Evolutionary conservation across 1,140 invertebrate species (phyloP).

Genomic region (Pinna nobilis): DNA sequence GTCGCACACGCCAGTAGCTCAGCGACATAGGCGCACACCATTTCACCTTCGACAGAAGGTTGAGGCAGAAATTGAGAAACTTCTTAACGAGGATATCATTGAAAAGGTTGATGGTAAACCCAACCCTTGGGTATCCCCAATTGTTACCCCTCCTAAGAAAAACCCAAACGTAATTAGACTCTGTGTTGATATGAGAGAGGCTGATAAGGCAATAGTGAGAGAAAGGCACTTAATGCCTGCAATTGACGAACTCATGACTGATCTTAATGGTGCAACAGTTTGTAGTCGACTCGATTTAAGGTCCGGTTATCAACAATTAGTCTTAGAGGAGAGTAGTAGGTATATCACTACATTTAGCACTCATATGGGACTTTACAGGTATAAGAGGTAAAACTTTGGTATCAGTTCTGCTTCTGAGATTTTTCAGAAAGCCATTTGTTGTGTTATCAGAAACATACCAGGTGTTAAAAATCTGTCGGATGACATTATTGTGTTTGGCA

Average conservation of each 20-base stretch:
- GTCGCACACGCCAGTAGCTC: slow-evolving; percentile 15
- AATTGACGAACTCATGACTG: slow-evolving; percentile 56
- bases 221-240: slow-evolving; percentile 58
- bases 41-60: slow-evolving; percentile 43
- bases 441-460: slow-evolving; percentile 23
- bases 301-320: slow-evolving; percentile 39
- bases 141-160: slow-evolving; percentile 38
- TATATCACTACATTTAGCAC: slow-evolving; percentile 42
- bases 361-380: slow-evolving; percentile 30
- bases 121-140: slow-evolving; percentile 40
- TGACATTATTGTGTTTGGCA: slow-evolving; percentile 50
- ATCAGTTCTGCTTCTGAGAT: slow-evolving; percentile 46
- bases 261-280: slow-evolving; percentile 41
- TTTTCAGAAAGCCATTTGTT: slow-evolving; percentile 40
- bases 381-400: slow-evolving; percentile 51
- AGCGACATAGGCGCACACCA: slow-evolving; percentile 5
- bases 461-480: slow-evolving; percentile 49
- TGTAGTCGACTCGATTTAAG: slow-evolving; percentile 47
- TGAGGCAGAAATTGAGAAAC: slow-evolving; percentile 39
- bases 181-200: slow-evolving; percentile 59
- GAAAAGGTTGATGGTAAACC: slow-evolving; percentile 42
- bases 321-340: slow-evolving; percentile 26
- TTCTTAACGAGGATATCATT: slow-evolving; percentile 50
- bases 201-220: slow-evolving; percentile 46
- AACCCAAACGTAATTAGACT: slow-evolving; percentile 44